A percentile compares a stretch with the other conserved stretches of the same genome.
phyloP scores from a whole-genome alignment of 2,113 vertebrate species.

The Chelonoidis abingdonii region DNA sequence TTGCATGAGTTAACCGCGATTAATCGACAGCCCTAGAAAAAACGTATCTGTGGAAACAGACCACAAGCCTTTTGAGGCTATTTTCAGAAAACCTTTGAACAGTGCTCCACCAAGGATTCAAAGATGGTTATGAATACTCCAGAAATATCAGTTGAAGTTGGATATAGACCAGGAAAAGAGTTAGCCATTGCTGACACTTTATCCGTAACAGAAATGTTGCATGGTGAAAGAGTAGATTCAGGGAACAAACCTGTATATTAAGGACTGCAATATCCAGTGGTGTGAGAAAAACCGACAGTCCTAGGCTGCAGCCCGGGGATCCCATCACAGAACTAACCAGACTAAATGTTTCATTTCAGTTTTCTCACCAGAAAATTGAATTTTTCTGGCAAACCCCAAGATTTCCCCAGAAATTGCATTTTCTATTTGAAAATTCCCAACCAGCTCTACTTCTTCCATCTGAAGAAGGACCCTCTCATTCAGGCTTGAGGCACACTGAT shows the following conservation, averaged over 20 bases:
- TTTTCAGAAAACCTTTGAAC: too few species aligned
- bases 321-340: neutral
- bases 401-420: slow-evolving; percentile 49
- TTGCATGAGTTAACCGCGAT: too few species aligned
- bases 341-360: slow-evolving; percentile 36
- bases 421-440: slow-evolving; percentile 18
- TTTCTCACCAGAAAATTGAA: slow-evolving; percentile 42
- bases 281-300: too few species aligned
- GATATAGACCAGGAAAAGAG: neutral
- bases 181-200: too few species aligned
- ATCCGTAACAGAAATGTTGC: neutral
- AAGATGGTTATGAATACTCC: neutral
- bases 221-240: too few species aligned
- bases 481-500: neutral
- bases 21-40: too few species aligned
- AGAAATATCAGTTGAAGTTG: neutral
- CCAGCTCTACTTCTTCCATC: neutral
- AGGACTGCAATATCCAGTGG: too few species aligned
- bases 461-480: neutral
- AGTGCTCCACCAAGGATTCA: too few species aligned
- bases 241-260: too few species aligned
- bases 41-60: too few species aligned
- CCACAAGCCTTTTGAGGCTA: too few species aligned
- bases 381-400: slow-evolving; percentile 44
- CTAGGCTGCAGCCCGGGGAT: too few species aligned